These are phyloP conservation scores for Symphodus melops DNA, from an alignment of 2,113 vertebrate genomes.

Conservation along the genomic window DNA sequence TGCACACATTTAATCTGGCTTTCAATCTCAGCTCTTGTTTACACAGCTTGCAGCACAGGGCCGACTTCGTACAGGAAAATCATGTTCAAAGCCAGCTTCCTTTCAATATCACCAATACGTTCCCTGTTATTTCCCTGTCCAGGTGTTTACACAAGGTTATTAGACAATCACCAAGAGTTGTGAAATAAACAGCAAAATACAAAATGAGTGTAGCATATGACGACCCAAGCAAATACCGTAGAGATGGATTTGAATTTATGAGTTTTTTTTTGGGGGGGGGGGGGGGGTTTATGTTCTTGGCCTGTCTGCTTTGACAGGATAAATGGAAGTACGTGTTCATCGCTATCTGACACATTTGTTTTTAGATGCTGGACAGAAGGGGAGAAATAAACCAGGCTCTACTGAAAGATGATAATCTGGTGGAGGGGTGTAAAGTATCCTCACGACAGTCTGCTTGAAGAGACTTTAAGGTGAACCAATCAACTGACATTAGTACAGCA, in stretches of 20 bases:
- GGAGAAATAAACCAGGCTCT: not conserved
- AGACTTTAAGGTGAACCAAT: not conserved
- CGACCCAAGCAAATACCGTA: slow-evolving; percentile 32
- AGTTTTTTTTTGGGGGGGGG: slow-evolving; percentile 12
- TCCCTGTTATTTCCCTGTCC: too few relatives aligned
- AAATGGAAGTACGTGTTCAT: slow-evolving; percentile 11
- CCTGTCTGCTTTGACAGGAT: slow-evolving; percentile 27
- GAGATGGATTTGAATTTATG: slow-evolving; percentile 55
- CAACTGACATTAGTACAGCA: too few relatives aligned
- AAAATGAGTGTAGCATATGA: slow-evolving; percentile 61
- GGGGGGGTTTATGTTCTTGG: slow-evolving; percentile 7
- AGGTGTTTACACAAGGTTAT: too few relatives aligned
- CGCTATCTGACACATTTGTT: too few relatives aligned
- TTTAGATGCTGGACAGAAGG: too few relatives aligned
- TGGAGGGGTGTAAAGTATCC: not conserved
- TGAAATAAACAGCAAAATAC: slow-evolving; percentile 23
- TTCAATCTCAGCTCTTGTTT: slow-evolving; percentile 52
- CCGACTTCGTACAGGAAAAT: slow-evolving; percentile 44
- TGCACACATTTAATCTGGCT: slow-evolving; percentile 27
- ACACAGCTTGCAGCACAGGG: slow-evolving; percentile 54
- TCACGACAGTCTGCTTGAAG: not conserved
- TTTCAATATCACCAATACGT: not conserved
- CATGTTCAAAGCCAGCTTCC: slow-evolving; percentile 15
- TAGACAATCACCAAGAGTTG: not conserved
- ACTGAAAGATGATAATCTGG: not conserved